phyloP scores from a whole-genome alignment of 35 echinoderm and acorn worm species.

The Heliocidaris erythrogramma region DNA sequence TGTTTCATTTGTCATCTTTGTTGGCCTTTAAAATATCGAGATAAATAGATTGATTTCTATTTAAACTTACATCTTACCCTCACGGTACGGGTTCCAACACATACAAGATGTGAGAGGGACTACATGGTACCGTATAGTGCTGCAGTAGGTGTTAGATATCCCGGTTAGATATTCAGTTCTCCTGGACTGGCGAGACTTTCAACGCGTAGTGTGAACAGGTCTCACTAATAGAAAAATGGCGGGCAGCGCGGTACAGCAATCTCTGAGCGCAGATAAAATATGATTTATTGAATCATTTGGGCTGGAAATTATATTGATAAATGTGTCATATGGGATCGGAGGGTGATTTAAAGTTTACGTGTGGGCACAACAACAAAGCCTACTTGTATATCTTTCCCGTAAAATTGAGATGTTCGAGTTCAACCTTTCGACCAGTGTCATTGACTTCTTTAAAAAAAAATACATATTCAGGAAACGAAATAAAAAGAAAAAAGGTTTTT shows the following conservation, averaged over 20 bases:
- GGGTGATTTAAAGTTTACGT: constrained; percentile 50
- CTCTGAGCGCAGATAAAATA: constrained; percentile 45
- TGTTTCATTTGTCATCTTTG: neutral
- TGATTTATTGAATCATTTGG: constrained; percentile 55
- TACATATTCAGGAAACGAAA: neutral
- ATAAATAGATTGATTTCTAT: neutral
- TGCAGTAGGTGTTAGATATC: neutral
- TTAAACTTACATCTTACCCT: neutral
- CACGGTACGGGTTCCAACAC: neutral
- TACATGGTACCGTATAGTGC: neutral
- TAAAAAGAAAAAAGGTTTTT: neutral
- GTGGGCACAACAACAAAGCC: constrained; percentile 44
- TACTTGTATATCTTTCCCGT: neutral
- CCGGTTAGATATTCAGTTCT: neutral
- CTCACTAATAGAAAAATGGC: constrained; percentile 24
- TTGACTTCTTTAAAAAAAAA: constrained; percentile 13
- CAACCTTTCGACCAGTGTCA: constrained; percentile 18
- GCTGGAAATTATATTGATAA: constrained; percentile 52
- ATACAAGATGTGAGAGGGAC: neutral
- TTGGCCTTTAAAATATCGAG: neutral
- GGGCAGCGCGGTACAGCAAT: constrained; percentile 32
- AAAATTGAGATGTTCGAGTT: constrained; percentile 7
- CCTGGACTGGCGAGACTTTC: neutral
- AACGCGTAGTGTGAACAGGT: neutral
- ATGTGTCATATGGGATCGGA: constrained; percentile 43